Evolutionary conservation across 1,140 invertebrate species (phyloP).

Genomic region (Nixonia krombeini): DNA sequence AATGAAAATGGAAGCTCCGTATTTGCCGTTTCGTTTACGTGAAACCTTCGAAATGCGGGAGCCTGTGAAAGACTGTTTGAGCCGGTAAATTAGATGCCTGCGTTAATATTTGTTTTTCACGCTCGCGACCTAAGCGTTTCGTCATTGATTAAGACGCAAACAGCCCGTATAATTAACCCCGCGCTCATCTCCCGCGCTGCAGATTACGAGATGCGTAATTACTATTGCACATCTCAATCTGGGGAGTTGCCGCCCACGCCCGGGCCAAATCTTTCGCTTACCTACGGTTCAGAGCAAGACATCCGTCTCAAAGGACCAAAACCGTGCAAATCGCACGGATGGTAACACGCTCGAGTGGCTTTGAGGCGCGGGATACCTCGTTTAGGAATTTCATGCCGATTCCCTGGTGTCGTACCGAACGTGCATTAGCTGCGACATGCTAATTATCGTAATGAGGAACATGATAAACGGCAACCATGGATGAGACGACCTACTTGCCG

Average conservation of each 20-base stretch:
- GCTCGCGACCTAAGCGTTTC: not conserved
- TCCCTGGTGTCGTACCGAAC: slow-evolving; percentile 3
- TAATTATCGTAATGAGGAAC: slow-evolving; percentile 43
- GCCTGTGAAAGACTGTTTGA: too few species aligned
- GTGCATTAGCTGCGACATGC: slow-evolving; percentile 7
- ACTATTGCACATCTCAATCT: slow-evolving; percentile 12
- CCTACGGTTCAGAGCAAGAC: slow-evolving; percentile 2
- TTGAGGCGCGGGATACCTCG: slow-evolving; percentile 7
- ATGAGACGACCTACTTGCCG: slow-evolving; percentile 3
- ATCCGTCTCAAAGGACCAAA: slow-evolving; percentile 6
- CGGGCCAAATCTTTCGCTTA: slow-evolving; percentile 7
- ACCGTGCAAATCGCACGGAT: not conserved
- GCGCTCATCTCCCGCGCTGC: not conserved
- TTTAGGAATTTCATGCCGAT: slow-evolving; percentile 24
- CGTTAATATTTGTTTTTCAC: not conserved
- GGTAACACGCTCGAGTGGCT: slow-evolving; percentile 4
- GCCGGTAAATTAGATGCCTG: not conserved
- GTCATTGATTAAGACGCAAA: slow-evolving; percentile 6
- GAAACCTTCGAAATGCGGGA: too few species aligned
- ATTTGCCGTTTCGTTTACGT: too few species aligned
- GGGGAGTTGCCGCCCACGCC: not conserved
- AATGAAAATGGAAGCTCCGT: too few species aligned
- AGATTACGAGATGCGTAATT: slow-evolving; percentile 13
- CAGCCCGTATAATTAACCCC: slow-evolving; percentile 12
- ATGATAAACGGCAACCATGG: slow-evolving; percentile 38